A percentile compares a stretch with the other conserved stretches of the same genome.
These are phyloP conservation scores for Origma solitaria DNA, from an alignment of 2,113 vertebrate genomes.

Conservation along the genomic window DNA sequence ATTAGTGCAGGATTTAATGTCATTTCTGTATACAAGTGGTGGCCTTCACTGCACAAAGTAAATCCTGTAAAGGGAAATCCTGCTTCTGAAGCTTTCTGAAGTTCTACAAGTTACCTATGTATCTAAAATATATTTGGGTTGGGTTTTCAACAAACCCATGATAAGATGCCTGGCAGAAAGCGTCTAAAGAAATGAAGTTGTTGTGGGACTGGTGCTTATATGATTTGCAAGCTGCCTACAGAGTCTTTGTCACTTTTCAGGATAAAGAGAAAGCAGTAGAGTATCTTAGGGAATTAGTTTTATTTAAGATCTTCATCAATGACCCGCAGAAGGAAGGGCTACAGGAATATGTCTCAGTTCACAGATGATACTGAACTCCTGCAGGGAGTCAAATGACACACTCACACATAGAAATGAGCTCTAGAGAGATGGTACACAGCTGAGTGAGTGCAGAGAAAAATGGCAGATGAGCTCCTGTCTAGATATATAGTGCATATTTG, in stretches of 20 bases:
- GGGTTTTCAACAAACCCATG: neutral
- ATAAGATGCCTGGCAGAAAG: neutral
- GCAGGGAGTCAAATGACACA: neutral
- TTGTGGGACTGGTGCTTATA: neutral
- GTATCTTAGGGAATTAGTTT: neutral
- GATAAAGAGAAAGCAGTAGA: neutral
- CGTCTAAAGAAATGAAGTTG: neutral
- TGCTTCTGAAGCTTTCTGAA: neutral
- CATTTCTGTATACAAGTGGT: neutral
- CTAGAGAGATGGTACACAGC: neutral
- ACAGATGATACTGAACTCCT: neutral
- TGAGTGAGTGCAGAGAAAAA: accelerated
- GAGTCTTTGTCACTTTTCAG: neutral
- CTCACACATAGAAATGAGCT: neutral
- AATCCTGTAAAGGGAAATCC: neutral
- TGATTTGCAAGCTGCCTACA: neutral
- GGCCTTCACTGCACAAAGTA: neutral
- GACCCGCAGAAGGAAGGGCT: neutral
- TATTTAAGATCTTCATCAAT: neutral
- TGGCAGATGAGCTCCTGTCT: neutral
- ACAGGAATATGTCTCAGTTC: neutral
- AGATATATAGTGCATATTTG: neutral
- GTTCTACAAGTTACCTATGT: neutral
- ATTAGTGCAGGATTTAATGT: neutral
- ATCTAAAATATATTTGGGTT: neutral